Base-by-base conservation (phyloP, 2,113 vertebrate species). In the Cynoglossus semilaevis region DNA sequence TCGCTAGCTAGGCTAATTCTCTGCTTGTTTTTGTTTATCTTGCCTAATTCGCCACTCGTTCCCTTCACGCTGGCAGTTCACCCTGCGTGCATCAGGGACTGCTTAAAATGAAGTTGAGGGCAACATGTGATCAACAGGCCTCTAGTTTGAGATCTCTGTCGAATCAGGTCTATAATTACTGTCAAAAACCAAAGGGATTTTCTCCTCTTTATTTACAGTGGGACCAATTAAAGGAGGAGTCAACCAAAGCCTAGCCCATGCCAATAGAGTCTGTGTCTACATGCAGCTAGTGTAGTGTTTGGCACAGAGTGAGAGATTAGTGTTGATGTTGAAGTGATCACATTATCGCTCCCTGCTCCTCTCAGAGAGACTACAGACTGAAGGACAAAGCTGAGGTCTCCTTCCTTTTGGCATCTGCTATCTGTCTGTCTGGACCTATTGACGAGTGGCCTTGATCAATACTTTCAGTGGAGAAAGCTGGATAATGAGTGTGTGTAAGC, bases 401-500 rank as follows among this genome's bases (percentile, higher is more conserved):
- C 35, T n/a, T 73, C 64, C 64, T 69, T 43, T 6, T 37, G 72
- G 79, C 76, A 66, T 74, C 77, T 79, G 67, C 67, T 51, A 15
- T 85, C 72, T 70, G 60, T 75, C 77, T 67, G 74, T 76, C 76
- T 78, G 67, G 59, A 45, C 18, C 51, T 77, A 75, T 63, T 63
- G 74, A 80, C 71, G 64, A 80, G 64, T 79, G 72, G 50, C 56
- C 81, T 73, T 70, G 34, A 79, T 85, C 84, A 63, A 83, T 86
- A 69, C 50, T 34, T 58, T 34, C 56, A 67, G 57, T 8, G 7
- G 41, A 72, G 67, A 38, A 74, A 72, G 53, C 38, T 51, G 35
- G 46, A 65, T 51, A 37, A 17, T 29, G 60, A 47, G 19, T 22
- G 17, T 62, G 38, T 51, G 51, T 29, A 38, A 15, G n/a, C 59